Evolutionary conservation across 2,797 vertebrate genomes (phyloP), one percentile per base, ranked within the genome.

Genomic region (Gobio occitaniae): DNA sequence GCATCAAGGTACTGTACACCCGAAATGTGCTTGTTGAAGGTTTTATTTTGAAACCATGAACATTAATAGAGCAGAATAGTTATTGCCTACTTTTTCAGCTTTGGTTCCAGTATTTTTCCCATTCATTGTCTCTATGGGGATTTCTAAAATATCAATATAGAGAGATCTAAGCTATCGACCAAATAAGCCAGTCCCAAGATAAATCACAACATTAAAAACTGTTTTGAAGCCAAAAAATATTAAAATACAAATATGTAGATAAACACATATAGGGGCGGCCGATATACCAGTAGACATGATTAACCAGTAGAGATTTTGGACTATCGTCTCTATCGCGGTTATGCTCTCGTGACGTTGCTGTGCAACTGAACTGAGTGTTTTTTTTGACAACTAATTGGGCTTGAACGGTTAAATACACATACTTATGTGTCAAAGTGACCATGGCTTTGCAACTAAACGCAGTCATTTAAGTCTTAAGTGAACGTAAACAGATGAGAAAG

Each of bases 71-170:
- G 54, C 75, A 41, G 36, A 59, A 59, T 21, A 59, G 19, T 41
- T 7, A 41, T 29, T 16, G 15, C 47, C 6, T 29, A 48, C 13
- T 29, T 72, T 21, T 52, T 21, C 32, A 25, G 61, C 16, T n/a
- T 11, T 70, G 36, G 84, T 54, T 86, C 47, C 9, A 75, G 48
- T 75, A 75, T 36, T 54, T 72, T 54, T 52, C 17, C 10, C 4
- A 75, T 52, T 54, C 0, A 54, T 21, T 75, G 19, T 52, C 25
- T 32, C 29, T 17, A 36, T 52, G 29, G 10, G 25, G 71, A 52
- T 52, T 52, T 32, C 1, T 32, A 48, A 48, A 71, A 21, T 21
- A 48, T 47, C 59, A 25, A 47, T 47, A 47, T 7, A 71, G 69
- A 47, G 19, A n/a, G 21, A 47, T 25, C n/a, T 3, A 71, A 47